phyloP scores from a whole-genome alignment of 1,140 invertebrate species.

The Psilanteris sp. region DNA sequence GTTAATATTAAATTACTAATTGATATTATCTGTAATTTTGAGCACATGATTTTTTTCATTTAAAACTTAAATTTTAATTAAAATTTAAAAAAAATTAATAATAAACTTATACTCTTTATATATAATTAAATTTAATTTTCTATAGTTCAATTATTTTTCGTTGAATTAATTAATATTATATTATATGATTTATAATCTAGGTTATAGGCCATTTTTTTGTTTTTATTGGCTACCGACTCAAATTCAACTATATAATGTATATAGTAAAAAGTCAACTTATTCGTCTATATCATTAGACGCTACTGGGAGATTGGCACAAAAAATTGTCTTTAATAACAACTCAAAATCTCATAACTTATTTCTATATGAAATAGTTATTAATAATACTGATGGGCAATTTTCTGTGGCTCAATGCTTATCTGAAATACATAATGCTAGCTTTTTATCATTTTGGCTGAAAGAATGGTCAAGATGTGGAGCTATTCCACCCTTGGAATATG shows the following conservation, averaged over 20 bases:
- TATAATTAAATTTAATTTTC: too few relatives aligned
- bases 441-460: neutral
- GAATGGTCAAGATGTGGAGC: neutral
- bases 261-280: neutral
- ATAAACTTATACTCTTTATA: too few relatives aligned
- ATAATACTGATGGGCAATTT: neutral
- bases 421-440: conserved; percentile 1
- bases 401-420: neutral
- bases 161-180: neutral
- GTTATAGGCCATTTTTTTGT: neutral
- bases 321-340: neutral
- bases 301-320: neutral
- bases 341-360: neutral
- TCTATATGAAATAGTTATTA: neutral
- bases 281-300: neutral
- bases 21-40: too few relatives aligned
- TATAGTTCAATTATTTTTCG: too few relatives aligned
- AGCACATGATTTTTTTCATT: too few relatives aligned
- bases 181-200: neutral
- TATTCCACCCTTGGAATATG: neutral
- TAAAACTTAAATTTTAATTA: too few relatives aligned
- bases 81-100: too few relatives aligned
- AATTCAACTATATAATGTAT: neutral
- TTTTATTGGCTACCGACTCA: neutral
- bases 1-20: too few relatives aligned